Percentiles rank a stretch among this genome's conserved stretches.
Conservation (phyloP, 2,888 invertebrate genomes). For the Platynereis dumerilii region DNA sequence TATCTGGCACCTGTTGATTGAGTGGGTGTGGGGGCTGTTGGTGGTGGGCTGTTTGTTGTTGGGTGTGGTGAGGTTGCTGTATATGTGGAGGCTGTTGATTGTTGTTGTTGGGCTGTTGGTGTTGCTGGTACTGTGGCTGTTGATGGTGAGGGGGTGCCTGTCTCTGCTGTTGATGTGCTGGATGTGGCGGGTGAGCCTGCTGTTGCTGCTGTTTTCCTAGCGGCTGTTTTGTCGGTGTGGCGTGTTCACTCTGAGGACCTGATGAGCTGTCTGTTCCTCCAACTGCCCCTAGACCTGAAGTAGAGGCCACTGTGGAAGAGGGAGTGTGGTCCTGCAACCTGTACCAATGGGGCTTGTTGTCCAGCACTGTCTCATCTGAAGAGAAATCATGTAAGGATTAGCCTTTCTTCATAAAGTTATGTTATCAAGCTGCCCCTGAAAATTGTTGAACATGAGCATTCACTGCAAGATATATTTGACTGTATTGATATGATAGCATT, state of each 20-base stretch:
- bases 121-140: no score
- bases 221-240: not conserved
- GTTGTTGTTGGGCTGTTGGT: no score
- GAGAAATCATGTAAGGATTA: not conserved
- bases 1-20: not conserved
- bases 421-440: not conserved
- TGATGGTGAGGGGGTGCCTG: no score
- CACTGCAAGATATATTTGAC: no score
- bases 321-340: slow-evolving; percentile 47
- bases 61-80: not conserved
- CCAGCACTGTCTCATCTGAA: slow-evolving; percentile 65
- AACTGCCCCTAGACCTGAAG: no score
- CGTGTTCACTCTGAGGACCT: no score
- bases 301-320: no score
- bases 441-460: not conserved
- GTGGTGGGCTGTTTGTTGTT: slow-evolving; percentile 1
- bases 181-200: no score
- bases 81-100: not conserved
- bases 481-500: no score
- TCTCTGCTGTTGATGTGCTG: no score
- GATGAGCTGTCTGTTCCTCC: no score
- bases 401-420: no score
- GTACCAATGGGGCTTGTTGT: slow-evolving; percentile 69
- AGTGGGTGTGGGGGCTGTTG: not conserved
- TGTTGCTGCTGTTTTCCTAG: not conserved